phyloP scores from a whole-genome alignment of 2,888 invertebrate genomes.

The Torymus texanus region DNA sequence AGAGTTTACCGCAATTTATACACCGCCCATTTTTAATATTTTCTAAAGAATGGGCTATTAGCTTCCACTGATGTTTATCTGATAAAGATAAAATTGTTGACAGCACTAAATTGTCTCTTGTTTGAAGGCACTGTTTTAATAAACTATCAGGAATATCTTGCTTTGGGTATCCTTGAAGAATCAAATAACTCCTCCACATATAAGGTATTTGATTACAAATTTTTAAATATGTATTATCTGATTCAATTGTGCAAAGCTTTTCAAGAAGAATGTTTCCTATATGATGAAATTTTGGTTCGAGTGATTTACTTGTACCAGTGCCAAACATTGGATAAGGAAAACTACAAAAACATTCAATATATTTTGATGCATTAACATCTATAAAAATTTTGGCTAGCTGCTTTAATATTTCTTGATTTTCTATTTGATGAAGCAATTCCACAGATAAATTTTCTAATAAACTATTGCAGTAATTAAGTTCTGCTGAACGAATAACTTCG shows the following conservation, averaged over 20 bases:
- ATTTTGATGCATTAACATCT: slow-evolving; percentile 76
- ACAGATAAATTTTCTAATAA: slow-evolving; percentile 65
- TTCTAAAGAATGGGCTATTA: slow-evolving; percentile 77
- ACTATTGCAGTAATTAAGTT: slow-evolving; percentile 68
- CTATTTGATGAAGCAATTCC: slow-evolving; percentile 60
- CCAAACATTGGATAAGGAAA: slow-evolving; percentile 77
- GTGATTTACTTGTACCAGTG: slow-evolving; percentile 41
- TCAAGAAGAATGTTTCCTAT: slow-evolving; percentile 79
- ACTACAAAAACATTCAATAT: slow-evolving; percentile 79
- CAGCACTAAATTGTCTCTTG: slow-evolving; percentile 78
- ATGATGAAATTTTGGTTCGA: slow-evolving; percentile 76
- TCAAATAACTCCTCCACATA: slow-evolving; percentile 80
- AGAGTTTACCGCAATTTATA: slow-evolving; percentile 79
- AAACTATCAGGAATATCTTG: slow-evolving; percentile 73
- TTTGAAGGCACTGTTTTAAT: slow-evolving; percentile 79
- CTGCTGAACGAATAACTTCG: slow-evolving; percentile 67
- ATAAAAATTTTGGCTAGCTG: slow-evolving; percentile 78
- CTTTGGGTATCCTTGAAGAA: slow-evolving; percentile 66
- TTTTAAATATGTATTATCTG: slow-evolving; percentile 76
- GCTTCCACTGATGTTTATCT: slow-evolving; percentile 79
- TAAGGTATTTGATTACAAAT: slow-evolving; percentile 80
- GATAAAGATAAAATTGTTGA: slow-evolving; percentile 78
- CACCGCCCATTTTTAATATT: slow-evolving; percentile 79
- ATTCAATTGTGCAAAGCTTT: slow-evolving; percentile 75
- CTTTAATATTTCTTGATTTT: slow-evolving; percentile 60